Base-by-base conservation (phyloP, 2,113 vertebrate species). In the Chionis minor region DNA sequence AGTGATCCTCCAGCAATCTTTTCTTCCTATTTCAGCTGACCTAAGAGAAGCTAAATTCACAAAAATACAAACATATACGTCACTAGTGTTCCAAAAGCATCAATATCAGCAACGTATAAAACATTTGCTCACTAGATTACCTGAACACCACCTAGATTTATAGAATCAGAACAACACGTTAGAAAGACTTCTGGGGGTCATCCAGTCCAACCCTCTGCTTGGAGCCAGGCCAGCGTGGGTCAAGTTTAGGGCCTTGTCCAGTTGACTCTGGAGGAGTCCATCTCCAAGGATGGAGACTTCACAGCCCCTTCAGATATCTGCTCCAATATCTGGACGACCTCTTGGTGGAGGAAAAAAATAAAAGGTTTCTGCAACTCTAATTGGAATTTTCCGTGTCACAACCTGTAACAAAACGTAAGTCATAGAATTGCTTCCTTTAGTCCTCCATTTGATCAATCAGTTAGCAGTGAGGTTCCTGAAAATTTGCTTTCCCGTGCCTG, bases 391-490 rank as follows among this genome's bases (percentile, higher is more conserved):
- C 35, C 30, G 11, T 16, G 8, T 40, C 40, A 21, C 32, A 59
- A 42, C 13, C 17, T 40, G 49, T 12, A 19, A 7, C 61, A 47
- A 79, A 74, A 54, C 26, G 3, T 0, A 2, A 8, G 13, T 23
- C 33, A 49, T 23, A 54, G 22, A 26, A 66, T 8, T 35, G 10
- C 18, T 49, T 72, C 67, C 30, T 72, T 66, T 67, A 59, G 32
- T 67, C 10, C 47, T 69, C 49, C 40, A 13, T 13, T 58, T n/a
- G 47, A 73, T 17, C 30, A 30, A 26, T 12, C 33, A 6, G 8
- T n/a, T 3, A 77, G 27, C 45, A 70, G 45, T 1, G 32, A 75
- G n/a, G 28, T 26, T 45, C 23, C 9, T 0, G 2, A 71, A 44
- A 74, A 59, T 35, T 24, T 78, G 71, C 33, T 44, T 87, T 86